Base-by-base conservation (phyloP, 1,140 invertebrate genomes). In the Drosophila teissieri region DNA sequence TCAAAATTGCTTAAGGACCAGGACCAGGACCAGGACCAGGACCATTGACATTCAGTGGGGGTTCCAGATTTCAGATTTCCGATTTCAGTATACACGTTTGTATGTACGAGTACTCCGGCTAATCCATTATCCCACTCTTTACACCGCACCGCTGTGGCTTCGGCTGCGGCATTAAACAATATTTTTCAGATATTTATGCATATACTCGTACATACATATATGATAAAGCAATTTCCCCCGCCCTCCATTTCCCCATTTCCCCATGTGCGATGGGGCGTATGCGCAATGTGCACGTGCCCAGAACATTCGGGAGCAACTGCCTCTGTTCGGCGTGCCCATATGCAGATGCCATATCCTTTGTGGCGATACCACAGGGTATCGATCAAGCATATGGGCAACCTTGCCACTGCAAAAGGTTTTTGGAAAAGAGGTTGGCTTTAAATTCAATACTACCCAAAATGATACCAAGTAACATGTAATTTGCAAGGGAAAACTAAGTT, bases 271-370 rank as follows among this genome's bases (percentile, higher is more conserved):
- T 73, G 58, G 63, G 75, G 58, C 75, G 68, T 61, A 73, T 79
- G 61, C 76, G 69, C 76, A 79, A 74, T 79, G 62, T 79, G 77
- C 77, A 79, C 76, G 73, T 78, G 74, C 73, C 67, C 67, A 70
- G 67, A 70, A 70, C 67, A 56, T 55, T 58, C 53, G 53, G 37
- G 36, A 19, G 54, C 11, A 31, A 40, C 53, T 61, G 37, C 22
- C 22, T 19, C 61, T 34, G 48, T 17, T 51, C 48, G 5, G 65
- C 49, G 17, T 6, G 19, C 27, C 60, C 61, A 63, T 24, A 63
- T 63, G 61, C 61, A 60, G 61, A 39, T 64, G 64, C 60, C 19
- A 44, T 65, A 52, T 36, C 15, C 60, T 42, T 46, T 49, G 36
- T 36, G 37, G 27, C 14, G 24, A 68, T 68, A 65, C 64, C 36